Evolutionary conservation across 2,888 invertebrate genomes (phyloP), one percentile per base, ranked within the genome.

Genomic region (Physocephala rufipes): DNA sequence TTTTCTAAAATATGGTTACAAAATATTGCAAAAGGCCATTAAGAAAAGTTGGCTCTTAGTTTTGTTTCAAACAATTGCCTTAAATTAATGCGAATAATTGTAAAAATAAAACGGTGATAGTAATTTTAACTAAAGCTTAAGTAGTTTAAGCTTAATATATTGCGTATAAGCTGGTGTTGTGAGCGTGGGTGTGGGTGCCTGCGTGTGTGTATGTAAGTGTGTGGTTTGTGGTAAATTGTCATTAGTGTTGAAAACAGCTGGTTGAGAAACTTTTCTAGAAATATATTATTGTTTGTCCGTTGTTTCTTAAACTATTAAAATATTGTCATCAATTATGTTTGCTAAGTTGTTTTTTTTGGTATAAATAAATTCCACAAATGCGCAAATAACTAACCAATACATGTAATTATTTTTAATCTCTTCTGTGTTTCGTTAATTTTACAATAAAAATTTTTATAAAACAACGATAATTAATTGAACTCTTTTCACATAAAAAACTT

Each of bases 311-410:
- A 21, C 19, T 5, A 15, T 53, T 36, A 36, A 53, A 66, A 16
- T 58, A 58, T 58, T 71, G 67, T 71, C 67, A 67, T 71, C 71
- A 67, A 67, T 67, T 71, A 51, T 61, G 59, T 71, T 51, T 45
- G 71, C 67, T 71, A 67, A 55, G 45, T 68, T 63, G 45, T 4
- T 36, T 36, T 71, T 71, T 71, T 71, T 71, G 71, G 71, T 67
- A 71, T 59, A 26, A 36, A 49, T 70, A 66, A 58, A 70, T 65
- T 70, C 70, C 47, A 43, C 58, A 28, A 70, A 58, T 43, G 70
- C 64, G 51, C 45, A 21, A 67, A 36, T 7, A 36, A 36, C 4
- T 36, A 36, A 4, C 9, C 9, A 36, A 36, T 36, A 36, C 4
- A 36, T 36, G 9, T 67, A 16, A 21, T 21, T 55, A n/a, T 55